Percentiles rank a stretch among this genome's conserved stretches.
Conservation (phyloP, 2,888 invertebrate species). For the Dioctria rufipes region DNA sequence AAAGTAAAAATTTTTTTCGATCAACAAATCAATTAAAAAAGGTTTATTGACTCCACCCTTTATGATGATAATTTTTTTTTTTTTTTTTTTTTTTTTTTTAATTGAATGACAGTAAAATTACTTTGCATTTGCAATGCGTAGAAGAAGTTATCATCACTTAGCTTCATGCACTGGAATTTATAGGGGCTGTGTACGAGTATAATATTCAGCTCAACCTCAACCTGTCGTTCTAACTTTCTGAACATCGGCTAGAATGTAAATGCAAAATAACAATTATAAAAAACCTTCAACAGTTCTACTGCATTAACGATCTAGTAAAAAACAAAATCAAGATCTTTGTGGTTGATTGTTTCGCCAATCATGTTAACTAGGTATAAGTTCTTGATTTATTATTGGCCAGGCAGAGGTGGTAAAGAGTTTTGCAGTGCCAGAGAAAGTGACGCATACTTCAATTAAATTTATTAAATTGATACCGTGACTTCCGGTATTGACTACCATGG, state of each 20-base stretch:
- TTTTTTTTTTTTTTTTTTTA: not conserved
- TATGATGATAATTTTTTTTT: not conserved
- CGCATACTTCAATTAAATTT: constrained; percentile 44
- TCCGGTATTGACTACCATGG: constrained; percentile 43
- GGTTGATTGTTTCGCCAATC: not conserved
- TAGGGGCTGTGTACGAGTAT: too few species aligned
- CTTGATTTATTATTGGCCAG: not conserved
- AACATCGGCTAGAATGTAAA: too few species aligned
- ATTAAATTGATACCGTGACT: constrained; percentile 30
- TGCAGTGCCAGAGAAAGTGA: constrained; percentile 39
- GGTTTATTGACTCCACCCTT: constrained; percentile 38
- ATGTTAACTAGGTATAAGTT: not conserved
- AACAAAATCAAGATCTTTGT: not conserved
- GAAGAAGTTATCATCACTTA: too few species aligned
- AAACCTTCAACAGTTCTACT: not conserved
- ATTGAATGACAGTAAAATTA: too few species aligned
- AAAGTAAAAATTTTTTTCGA: constrained; percentile 12
- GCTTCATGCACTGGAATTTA: too few species aligned
- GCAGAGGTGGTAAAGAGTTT: constrained; percentile 4
- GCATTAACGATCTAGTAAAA: not conserved
- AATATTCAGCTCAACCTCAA: too few species aligned
- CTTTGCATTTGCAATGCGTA: too few species aligned
- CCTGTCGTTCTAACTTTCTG: too few species aligned
- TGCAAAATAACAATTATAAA: too few species aligned
- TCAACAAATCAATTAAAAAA: constrained; percentile 49